Base-by-base conservation (phyloP, 2,888 invertebrate species). In the Metopia argyrocephala region DNA sequence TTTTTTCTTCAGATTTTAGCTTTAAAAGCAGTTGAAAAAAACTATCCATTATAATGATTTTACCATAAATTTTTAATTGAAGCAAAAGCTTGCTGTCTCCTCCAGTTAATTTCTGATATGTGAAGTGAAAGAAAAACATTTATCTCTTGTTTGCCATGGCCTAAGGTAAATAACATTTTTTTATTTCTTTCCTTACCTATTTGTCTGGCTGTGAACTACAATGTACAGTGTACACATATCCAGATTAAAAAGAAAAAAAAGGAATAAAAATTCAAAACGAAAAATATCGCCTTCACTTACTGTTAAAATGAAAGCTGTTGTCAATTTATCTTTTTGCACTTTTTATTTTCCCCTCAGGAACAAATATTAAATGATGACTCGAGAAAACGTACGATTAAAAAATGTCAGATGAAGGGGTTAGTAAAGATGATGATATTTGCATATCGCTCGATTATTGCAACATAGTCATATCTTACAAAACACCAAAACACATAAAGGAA, bases 221-320 rank as follows among this genome's bases (percentile, higher is more conserved):
- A 18, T 61, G n/a, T n/a, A n/a, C n/a, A 23, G 48, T 9, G 28
- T 15, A 31, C 64, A 45, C 48, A 62, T 9, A 64, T 25, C 45
- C 61, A 48, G 28, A n/a, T 59, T 50, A 12, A 21, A 50, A n/a
- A n/a, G n/a, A n/a, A n/a, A n/a, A n/a, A n/a, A 57, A 3, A 5
- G 23, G 50, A 48, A 23, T 59, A 21, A 70, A 70, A 70, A 48
- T 28, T n/a, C 27, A 65, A 70, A 61, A 52, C 28, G 59, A 64
- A 70, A 57, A 46, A 70, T 70, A 76, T 56, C 25, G 57, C 76
- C 46, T 61, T 70, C 65, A 66, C 52, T 61, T 54, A 54, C 52
- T 59, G 65, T 71, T 65, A 78, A n/a, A n/a, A 78, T 71, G 52
- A 78, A 78, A 78, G 45, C 65, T 71, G 76, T 46, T 66, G 70